Percentiles rank a stretch among this genome's conserved stretches.
phyloP scores from a whole-genome alignment of 1,140 invertebrate species.

The Apis florea region DNA sequence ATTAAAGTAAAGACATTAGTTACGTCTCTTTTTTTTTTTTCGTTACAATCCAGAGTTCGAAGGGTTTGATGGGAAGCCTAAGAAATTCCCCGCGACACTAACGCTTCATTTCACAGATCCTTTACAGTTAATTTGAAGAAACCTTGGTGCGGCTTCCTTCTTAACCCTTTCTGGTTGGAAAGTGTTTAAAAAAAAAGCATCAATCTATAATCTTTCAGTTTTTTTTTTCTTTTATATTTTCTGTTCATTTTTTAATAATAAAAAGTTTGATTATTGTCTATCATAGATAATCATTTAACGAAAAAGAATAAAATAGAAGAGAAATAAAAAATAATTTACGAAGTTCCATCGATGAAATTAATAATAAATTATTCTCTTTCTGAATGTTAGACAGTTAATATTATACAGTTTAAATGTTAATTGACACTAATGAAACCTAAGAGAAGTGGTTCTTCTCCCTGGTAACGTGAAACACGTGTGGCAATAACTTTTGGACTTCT shows the following conservation, averaged over 20 bases:
- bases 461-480: constrained; percentile 8
- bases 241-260: not conserved
- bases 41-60: too few relatives aligned
- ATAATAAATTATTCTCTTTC: too few relatives aligned
- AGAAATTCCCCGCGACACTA: not conserved
- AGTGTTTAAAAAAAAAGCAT: not conserved
- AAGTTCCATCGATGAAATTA: too few relatives aligned
- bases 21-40: not conserved
- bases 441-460: not conserved
- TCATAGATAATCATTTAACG: not conserved
- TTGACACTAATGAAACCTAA: not conserved
- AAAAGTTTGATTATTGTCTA: not conserved
- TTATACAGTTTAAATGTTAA: not conserved
- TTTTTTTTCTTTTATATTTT: not conserved
- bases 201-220: not conserved
- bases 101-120: constrained; percentile 17
- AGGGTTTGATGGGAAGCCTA: constrained; percentile 3
- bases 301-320: too few relatives aligned
- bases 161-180: not conserved
- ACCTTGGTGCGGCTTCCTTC: not conserved
- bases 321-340: too few relatives aligned
- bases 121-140: constrained; percentile 2
- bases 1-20: too few relatives aligned
- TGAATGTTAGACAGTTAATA: too few relatives aligned
- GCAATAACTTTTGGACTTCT: not conserved